Conservation (phyloP, 2,888 invertebrate species). For the Amiota minor region DNA sequence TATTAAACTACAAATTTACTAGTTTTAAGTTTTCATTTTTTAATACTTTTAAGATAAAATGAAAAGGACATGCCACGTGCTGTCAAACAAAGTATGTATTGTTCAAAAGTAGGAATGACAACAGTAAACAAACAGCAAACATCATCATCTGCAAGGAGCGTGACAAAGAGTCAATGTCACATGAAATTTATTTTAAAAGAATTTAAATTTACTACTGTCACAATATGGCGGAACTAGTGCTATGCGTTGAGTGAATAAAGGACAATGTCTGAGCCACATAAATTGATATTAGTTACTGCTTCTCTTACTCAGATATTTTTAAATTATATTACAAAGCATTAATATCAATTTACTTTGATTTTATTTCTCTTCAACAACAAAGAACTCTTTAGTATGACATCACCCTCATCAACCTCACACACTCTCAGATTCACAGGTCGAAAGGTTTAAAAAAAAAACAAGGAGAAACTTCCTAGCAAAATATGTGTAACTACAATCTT, state of each 20-base stretch:
- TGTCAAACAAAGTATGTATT: neutral
- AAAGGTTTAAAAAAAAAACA: no score
- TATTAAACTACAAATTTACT: no score
- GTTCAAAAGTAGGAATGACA: neutral
- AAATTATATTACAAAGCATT: constrained; percentile 17
- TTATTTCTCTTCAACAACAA: neutral
- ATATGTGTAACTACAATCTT: neutral
- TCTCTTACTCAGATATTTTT: no score
- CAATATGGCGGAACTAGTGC: constrained; percentile 10
- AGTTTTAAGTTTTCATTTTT: no score
- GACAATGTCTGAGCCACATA: neutral
- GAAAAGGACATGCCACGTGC: neutral
- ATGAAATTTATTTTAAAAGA: constrained; percentile 23
- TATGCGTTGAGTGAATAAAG: neutral
- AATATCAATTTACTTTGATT: constrained; percentile 25
- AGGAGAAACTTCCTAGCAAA: neutral
- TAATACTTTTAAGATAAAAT: neutral
- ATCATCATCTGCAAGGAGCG: neutral
- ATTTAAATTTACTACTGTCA: constrained; percentile 17
- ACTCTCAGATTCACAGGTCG: no score
- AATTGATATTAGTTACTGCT: constrained; percentile 18
- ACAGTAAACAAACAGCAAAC: neutral
- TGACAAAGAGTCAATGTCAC: neutral
- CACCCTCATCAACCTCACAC: no score
- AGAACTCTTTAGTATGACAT: neutral